Base-by-base conservation (phyloP, 2,113 vertebrate genomes). In the Hoplias malabaricus region DNA sequence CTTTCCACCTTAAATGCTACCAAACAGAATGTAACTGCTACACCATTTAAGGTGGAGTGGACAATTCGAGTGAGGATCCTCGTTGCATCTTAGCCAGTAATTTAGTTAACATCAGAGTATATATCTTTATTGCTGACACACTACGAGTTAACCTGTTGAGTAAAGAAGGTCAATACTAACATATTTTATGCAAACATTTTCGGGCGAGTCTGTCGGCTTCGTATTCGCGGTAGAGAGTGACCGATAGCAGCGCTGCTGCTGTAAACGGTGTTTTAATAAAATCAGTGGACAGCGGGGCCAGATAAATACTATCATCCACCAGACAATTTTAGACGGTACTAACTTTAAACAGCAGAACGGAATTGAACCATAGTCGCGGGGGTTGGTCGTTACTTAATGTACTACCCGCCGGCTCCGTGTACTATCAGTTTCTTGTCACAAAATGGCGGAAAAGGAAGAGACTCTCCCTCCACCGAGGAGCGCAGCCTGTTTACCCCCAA, bases 401-500 rank as follows among this genome's bases (percentile, higher is more conserved):
- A 13, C 9, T 5, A 73, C 54, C 81, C 79, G 43, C 77, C 82
- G 85, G 83, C 78, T 83, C 73, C 83, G 86, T 85, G 33, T 70
- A 50, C 88, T 86, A 79, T 87, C 81, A 63, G 80, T 84, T 91
- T 84, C 88, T 91, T 88, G 85, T 90, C 87, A 93, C 92, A 94
- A 94, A 94, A 94, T 94, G 93, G 93, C 93, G 93, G 90, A 89
- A 92, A 91, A 92, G 88, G 92, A 92, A 92, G 90, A 82, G 89
- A 89, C 90, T 91, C 91, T 84, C 85, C 80, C 80, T 78, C 16
- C 50, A 27, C 16, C 68, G 61, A 84, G 77, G 63, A 83, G 56
- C 80, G 65, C 71, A 86, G 88, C 73, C 86, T 57, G 33, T 69
- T 90, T 88, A 88, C 87, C 81, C 87, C 57, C 72, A 80, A 68